Conservation (phyloP, 2,888 invertebrate species). For the Notocelia uddmanniana region DNA sequence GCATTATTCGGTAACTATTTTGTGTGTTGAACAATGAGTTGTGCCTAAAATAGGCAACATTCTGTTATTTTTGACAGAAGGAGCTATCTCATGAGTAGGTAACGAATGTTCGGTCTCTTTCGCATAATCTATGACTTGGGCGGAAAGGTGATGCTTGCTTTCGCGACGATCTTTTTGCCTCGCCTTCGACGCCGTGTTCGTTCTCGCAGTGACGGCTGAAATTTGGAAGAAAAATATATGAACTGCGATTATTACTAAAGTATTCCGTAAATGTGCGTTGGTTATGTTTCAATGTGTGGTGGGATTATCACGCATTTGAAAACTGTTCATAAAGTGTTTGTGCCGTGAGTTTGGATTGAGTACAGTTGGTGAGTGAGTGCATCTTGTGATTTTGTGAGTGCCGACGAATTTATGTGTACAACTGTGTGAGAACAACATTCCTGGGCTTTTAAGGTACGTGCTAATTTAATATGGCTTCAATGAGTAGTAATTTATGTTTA, state of each 20-base stretch:
- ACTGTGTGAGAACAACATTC: conserved; percentile 67
- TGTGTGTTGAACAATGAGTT: not conserved
- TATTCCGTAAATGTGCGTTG: conserved; percentile 61
- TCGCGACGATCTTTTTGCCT: conserved; percentile 76
- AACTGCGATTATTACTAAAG: conserved; percentile 69
- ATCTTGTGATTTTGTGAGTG: conserved; percentile 75
- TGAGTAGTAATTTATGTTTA: conserved; percentile 51
- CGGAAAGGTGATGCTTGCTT: conserved; percentile 73
- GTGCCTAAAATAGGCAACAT: not conserved
- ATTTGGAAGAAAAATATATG: conserved; percentile 69
- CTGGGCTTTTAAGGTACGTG: conserved; percentile 68
- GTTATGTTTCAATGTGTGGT: conserved; percentile 68
- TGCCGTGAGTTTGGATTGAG: conserved; percentile 67
- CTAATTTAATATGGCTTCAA: conserved; percentile 49
- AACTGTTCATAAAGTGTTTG: conserved; percentile 66
- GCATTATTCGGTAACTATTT: not conserved
- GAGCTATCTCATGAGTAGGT: not conserved
- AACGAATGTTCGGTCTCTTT: conserved; percentile 5
- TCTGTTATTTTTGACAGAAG: not conserved
- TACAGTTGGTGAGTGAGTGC: conserved; percentile 65
- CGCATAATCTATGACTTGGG: conserved; percentile 67
- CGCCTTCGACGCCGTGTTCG: conserved; percentile 80
- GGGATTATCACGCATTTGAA: conserved; percentile 59
- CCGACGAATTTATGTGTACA: conserved; percentile 72
- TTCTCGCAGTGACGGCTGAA: conserved; percentile 81